Percentiles rank a stretch among this genome's conserved stretches.
Evolutionary conservation across 64 coral and sea anemone genomes (phyloP).

Genomic region (Porites australiensis): DNA sequence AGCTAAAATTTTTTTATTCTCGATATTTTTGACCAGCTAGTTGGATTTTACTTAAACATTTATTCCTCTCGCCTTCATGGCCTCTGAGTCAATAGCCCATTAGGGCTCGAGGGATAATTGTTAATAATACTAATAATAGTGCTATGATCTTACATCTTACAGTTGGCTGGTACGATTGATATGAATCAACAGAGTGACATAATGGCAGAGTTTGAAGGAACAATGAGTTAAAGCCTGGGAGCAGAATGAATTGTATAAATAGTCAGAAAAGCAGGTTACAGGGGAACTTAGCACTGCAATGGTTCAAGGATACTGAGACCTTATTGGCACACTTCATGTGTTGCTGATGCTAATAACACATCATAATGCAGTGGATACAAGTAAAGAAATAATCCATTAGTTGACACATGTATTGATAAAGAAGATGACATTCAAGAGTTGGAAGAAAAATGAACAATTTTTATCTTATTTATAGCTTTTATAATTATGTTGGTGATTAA

Average conservation of each 20-base stretch:
- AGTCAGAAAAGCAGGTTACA: background rate
- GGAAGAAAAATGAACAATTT: background rate
- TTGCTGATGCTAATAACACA: background rate
- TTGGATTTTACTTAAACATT: no score
- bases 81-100: no score
- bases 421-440: background rate
- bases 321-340: background rate
- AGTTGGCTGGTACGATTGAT: slow-evolving; percentile 92
- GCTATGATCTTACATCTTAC: background rate
- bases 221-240: background rate
- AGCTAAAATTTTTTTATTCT: no score
- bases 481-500: slow-evolving; percentile 16
- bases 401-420: background rate
- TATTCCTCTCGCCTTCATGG: no score
- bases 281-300: background rate
- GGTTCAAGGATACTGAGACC: background rate
- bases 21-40: no score
- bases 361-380: background rate
- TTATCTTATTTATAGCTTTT: slow-evolving; percentile 84
- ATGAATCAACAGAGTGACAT: slow-evolving; percentile 97
- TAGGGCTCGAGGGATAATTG: no score
- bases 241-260: background rate
- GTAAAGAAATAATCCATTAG: background rate
- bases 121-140: no score
- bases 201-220: slow-evolving; percentile 94